These are phyloP conservation scores for Lycorma delicatula DNA, from an alignment of 1,140 invertebrate genomes.

Conservation along the genomic window DNA sequence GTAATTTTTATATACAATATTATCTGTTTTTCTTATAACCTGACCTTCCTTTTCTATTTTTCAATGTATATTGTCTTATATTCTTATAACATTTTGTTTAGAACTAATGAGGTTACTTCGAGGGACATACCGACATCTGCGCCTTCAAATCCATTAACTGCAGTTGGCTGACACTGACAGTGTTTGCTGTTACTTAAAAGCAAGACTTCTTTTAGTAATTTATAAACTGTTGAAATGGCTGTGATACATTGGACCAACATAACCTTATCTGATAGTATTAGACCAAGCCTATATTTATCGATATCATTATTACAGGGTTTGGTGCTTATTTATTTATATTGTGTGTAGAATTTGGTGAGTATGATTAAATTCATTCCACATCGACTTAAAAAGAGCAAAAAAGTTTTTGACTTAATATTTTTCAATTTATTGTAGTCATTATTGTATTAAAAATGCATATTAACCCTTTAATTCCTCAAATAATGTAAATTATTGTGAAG, in stretches of 20 bases:
- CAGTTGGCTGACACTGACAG: conserved; percentile 15
- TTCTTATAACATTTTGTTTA: not conserved
- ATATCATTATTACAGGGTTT: no score
- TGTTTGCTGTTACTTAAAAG: not conserved
- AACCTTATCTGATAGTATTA: no score
- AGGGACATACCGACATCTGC: not conserved
- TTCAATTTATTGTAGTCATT: no score
- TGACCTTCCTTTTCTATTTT: not conserved
- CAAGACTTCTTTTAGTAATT: not conserved
- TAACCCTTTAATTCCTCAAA: no score
- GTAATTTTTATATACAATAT: not conserved
- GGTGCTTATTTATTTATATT: no score
- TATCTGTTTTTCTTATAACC: not conserved
- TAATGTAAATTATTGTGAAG: no score
- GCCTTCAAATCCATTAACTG: conserved; percentile 4
- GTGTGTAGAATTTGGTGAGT: no score
- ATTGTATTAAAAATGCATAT: no score
- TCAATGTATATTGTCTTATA: not conserved
- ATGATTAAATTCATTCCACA: no score
- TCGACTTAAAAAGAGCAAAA: no score
- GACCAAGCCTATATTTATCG: no score
- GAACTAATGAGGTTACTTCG: not conserved
- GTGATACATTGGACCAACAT: conserved; percentile 1
- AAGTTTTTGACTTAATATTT: no score
- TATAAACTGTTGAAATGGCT: conserved; percentile 1